These are phyloP conservation scores for Scarus forsteni DNA, from an alignment of 2,797 vertebrate genomes.

Conservation along the genomic window DNA sequence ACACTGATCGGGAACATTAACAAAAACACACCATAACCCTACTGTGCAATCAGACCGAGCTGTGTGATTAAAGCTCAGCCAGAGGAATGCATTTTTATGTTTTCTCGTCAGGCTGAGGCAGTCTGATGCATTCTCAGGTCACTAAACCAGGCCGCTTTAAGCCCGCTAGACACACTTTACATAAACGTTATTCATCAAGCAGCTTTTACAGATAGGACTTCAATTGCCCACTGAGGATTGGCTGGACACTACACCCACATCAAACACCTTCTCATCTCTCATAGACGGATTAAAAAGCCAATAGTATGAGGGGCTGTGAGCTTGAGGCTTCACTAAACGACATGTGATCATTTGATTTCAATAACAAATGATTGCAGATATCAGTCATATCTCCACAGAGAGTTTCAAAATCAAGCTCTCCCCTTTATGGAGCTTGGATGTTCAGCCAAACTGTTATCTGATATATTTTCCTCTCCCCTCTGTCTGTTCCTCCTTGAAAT, in stretches of 20 bases:
- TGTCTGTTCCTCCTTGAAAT: constrained; percentile 35
- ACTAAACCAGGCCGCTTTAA: constrained; percentile 42
- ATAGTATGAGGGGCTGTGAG: background rate
- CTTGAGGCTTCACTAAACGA: constrained; percentile 20
- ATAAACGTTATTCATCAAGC: constrained; percentile 57
- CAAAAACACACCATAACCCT: constrained; percentile 31
- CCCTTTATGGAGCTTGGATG: constrained; percentile 12
- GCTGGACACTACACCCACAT: constrained; percentile 56
- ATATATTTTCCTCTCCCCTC: background rate
- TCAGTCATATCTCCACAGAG: constrained; percentile 25
- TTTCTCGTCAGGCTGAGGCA: constrained; percentile 44
- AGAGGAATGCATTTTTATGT: constrained; percentile 56
- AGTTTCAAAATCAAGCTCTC: constrained; percentile 28
- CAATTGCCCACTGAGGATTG: constrained; percentile 43
- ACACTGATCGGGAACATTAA: constrained; percentile 29
- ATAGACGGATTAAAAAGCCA: constrained; percentile 45
- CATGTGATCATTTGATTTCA: constrained; percentile 43
- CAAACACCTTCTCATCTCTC: constrained; percentile 38
- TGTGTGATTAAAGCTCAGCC: constrained; percentile 45
- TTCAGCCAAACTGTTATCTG: constrained; percentile 29
- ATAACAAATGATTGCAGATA: constrained; percentile 36
- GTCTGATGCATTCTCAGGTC: constrained; percentile 36
- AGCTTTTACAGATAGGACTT: constrained; percentile 62
- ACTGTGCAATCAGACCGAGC: constrained; percentile 51
- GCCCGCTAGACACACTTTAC: constrained; percentile 47